phyloP scores from a whole-genome alignment of 2,113 vertebrate genomes.

The Chroicocephalus ridibundus region DNA sequence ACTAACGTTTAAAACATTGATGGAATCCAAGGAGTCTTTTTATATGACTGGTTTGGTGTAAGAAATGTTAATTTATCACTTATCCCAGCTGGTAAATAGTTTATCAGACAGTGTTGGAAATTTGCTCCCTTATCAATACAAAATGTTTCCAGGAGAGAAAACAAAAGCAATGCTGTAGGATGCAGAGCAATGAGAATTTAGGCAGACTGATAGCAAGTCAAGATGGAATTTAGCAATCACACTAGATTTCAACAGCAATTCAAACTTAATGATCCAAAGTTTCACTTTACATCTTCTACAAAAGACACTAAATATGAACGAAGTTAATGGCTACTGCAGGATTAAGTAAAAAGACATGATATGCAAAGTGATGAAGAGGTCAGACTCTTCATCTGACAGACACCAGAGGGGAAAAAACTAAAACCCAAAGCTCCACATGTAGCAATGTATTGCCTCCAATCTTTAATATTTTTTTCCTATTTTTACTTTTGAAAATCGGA shows the following conservation, averaged over 20 bases:
- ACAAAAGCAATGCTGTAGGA: neutral
- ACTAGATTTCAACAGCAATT: neutral
- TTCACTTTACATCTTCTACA: neutral
- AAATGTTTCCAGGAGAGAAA: neutral
- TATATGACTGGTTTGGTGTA: neutral
- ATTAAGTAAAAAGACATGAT: neutral
- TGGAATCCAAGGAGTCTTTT: neutral
- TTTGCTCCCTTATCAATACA: neutral
- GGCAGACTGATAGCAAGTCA: neutral
- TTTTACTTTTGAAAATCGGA: neutral
- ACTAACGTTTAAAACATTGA: neutral
- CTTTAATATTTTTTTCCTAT: neutral
- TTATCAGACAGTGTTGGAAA: neutral
- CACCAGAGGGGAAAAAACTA: neutral
- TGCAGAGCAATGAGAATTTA: neutral
- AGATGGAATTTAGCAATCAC: neutral
- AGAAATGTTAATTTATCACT: neutral
- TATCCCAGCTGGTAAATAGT: neutral
- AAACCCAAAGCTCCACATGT: neutral
- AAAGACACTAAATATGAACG: neutral
- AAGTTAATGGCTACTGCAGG: neutral
- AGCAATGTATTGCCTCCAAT: neutral
- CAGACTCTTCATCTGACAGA: no score
- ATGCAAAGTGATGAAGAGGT: neutral
- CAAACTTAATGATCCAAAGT: neutral